Base-by-base conservation (phyloP, 2,797 vertebrate genomes). In the Ctenopoma kingsleyae region DNA sequence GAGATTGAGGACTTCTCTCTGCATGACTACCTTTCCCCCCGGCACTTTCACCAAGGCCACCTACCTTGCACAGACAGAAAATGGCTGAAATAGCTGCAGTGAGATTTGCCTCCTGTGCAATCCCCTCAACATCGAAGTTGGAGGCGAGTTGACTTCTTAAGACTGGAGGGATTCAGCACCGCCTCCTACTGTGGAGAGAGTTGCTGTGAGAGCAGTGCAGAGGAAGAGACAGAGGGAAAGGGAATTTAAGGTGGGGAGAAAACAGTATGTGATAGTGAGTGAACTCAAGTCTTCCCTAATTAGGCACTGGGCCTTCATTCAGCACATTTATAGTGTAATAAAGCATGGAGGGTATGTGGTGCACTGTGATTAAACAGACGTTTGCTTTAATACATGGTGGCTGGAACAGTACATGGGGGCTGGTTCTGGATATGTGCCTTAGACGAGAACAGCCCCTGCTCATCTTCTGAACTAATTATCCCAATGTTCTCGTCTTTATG, bases 391-490 rank as follows among this genome's bases (percentile, higher is more conserved):
- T 87, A 85, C 86, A 74, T 4, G 73, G 77, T 77, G 88, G 81
- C 82, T 84, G 82, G 63, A 83, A 57, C 73, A 74, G 82, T 52
- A 72, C 46, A 56, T 61, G 78, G 66, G 65, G 69, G 80, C 63
- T 50, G 76, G 67, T 79, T 79, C 68, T 84, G 84, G 87, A 84
- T 56, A 84, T 55, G 52, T 48, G 81, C 84, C 81, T 83, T 69
- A 68, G 68, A 80, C 80, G 46, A n/a, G 62, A 83, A 67, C 77
- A 82, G 71, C 74, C 70, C 62, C 73, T 68, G 72, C 80, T 88
- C 82, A 53, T 87, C 90, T 80, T 82, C 80, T 75, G 65, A 61
- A 83, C 91, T 90, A 92, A 92, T 91, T 92, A 91, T 78, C 82
- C 70, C 71, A 23, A 84, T 84, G 71, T 87, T 86, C 78, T 84